Evolutionary conservation across 2,888 invertebrate species (phyloP), one percentile per base, ranked within the genome.

Genomic region (Idaea dimidiata): DNA sequence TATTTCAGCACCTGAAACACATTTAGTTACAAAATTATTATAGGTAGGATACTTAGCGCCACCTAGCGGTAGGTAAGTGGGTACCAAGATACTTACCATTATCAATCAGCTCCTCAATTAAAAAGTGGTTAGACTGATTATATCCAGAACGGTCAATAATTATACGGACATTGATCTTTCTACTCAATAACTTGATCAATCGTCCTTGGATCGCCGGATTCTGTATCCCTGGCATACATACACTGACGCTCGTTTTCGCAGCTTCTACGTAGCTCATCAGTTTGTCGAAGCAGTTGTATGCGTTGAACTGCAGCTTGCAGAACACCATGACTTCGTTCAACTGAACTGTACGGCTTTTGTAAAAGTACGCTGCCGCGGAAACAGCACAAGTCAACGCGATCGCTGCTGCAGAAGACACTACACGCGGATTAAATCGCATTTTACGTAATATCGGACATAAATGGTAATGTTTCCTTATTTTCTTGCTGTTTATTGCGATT

Each of bases 1-100:
- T 33, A 95, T 88, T 80, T 91, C 89, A 65, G 95, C 93, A 58
- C 95, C 95, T 95, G 81, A 66, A 83, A 82, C 57, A 54, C n/a
- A 54, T 24, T 24, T 5, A 24, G 24, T 24, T 3, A 3, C 5
- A 24, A 24, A 24, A 24, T 24, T 24, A 24, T 14, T 43, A 0
- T 43, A 32, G 4, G 10, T 32, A 8, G 10, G 43, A 14, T 10
- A 14, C 14, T 3, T 43, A 43, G 43, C 43, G 14, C 43, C 14
- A 43, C 43, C 24, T 24, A 24, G 24, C 24, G 24, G 5, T 43
- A 14, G 10, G 43, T 43, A 6, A 10, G 43, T 43, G 0, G 43
- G 43, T 58, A 33, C 31, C 57, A 0, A 55, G 31, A 6, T 57
- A 79, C 86, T 75, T 80, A 92, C 92, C 91, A 69, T 86, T 87